Percentiles rank a stretch among this genome's conserved stretches.
These are phyloP conservation scores for Pseudolaguvia tuberculata DNA, from an alignment of 2,113 vertebrate genomes.

Conservation along the genomic window DNA sequence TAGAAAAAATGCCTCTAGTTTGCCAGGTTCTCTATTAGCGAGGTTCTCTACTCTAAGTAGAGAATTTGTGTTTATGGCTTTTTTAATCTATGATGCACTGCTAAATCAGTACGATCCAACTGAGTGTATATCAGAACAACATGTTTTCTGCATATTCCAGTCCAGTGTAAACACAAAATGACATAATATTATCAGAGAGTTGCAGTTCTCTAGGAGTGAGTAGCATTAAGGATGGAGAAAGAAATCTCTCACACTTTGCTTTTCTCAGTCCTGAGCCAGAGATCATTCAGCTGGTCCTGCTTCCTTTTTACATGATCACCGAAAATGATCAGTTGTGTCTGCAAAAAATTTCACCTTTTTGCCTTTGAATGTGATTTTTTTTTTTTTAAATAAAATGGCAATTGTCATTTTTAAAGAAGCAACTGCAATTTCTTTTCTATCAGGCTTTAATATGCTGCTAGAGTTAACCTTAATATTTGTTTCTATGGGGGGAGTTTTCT, in stretches of 20 bases:
- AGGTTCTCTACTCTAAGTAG: background rate
- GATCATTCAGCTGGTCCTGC: background rate
- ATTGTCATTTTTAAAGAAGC: conserved; percentile 16
- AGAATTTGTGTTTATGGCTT: background rate
- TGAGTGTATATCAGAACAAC: background rate
- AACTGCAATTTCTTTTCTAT: conserved; percentile 4
- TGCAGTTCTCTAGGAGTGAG: background rate
- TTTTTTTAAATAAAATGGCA: background rate
- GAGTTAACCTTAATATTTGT: conserved; percentile 1
- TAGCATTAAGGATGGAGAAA: background rate
- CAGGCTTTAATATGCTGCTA: conserved; percentile 25
- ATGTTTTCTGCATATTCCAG: background rate
- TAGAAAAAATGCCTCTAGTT: background rate
- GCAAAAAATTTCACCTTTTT: conserved; percentile 17
- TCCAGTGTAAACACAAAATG: background rate
- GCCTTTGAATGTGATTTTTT: conserved; percentile 1
- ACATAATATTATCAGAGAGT: background rate
- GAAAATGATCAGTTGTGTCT: background rate
- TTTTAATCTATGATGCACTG: background rate
- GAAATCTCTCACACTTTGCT: background rate
- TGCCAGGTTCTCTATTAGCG: background rate
- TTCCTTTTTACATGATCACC: background rate
- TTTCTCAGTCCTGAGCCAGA: background rate
- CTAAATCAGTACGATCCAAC: background rate
- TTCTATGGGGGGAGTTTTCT: background rate